Percentiles rank a stretch among this genome's conserved stretches.
Conservation (phyloP, 2,888 invertebrate genomes). For the Ichneumoninae sp. region DNA sequence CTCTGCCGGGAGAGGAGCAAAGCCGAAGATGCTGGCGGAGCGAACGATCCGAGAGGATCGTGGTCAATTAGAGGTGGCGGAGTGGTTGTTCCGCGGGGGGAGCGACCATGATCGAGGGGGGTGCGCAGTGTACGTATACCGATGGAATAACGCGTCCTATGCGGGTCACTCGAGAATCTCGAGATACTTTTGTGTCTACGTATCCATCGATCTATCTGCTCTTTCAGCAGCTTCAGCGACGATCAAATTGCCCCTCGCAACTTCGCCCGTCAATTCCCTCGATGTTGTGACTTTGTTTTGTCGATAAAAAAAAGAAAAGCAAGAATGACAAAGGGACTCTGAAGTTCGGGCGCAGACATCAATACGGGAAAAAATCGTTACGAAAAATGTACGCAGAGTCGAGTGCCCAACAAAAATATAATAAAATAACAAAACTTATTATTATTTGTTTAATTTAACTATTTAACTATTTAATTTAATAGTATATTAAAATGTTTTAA, state of each 20-base stretch:
- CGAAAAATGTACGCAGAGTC: too few relatives aligned
- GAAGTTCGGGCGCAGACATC: too few relatives aligned
- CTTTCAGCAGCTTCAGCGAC: slow-evolving; percentile 33
- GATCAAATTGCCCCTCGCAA: neutral
- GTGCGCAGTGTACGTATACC: slow-evolving; percentile 16
- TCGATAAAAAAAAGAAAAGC: slow-evolving; percentile 1
- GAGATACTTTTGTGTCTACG: slow-evolving; percentile 59
- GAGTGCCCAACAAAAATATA: too few relatives aligned
- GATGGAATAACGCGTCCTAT: slow-evolving; percentile 49
- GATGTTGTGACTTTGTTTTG: slow-evolving; percentile 24
- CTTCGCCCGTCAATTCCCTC: neutral
- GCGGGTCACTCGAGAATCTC: slow-evolving; percentile 58
- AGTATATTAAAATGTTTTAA: too few relatives aligned
- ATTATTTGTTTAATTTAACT: too few relatives aligned
- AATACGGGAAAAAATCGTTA: too few relatives aligned
- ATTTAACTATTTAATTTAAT: too few relatives aligned
- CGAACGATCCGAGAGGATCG: slow-evolving; percentile 80
- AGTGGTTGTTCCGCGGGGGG: slow-evolving; percentile 56
- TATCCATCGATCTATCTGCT: slow-evolving; percentile 58
- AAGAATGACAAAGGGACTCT: neutral
- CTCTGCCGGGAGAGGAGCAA: slow-evolving; percentile 42
- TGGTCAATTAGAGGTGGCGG: slow-evolving; percentile 81
- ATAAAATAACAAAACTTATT: too few relatives aligned
- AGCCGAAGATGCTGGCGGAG: slow-evolving; percentile 64
- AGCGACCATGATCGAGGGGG: slow-evolving; percentile 23